Evolutionary conservation across 2,888 invertebrate species (phyloP).

Genomic region (Gryllus longicercus): DNA sequence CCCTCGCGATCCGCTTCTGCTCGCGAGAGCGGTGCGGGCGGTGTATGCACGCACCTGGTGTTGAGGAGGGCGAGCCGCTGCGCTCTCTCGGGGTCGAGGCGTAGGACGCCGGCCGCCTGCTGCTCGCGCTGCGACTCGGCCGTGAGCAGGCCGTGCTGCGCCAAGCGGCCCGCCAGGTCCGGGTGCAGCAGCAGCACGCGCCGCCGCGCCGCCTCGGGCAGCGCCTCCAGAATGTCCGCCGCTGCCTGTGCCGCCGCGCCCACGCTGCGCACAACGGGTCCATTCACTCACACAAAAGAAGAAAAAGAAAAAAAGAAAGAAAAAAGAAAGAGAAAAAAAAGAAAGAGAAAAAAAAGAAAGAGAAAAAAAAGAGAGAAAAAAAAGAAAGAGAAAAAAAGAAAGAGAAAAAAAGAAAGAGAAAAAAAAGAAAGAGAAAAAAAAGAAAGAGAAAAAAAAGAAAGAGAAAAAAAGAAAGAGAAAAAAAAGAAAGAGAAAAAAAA

Average conservation of each 20-base stretch:
- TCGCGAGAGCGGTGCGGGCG: no score
- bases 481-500: no score
- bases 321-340: no score
- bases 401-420: no score
- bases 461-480: no score
- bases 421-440: no score
- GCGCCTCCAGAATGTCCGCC: slow-evolving; percentile 54
- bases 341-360: no score
- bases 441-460: no score
- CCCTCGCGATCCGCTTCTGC: no score
- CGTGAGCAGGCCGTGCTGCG: slow-evolving; percentile 55
- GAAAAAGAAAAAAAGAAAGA: slow-evolving; percentile 20
- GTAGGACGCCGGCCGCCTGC: slow-evolving; percentile 53
- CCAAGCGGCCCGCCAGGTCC: slow-evolving; percentile 56
- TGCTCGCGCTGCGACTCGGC: slow-evolving; percentile 59
- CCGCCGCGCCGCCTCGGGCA: slow-evolving; percentile 42
- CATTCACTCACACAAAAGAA: slow-evolving; percentile 40
- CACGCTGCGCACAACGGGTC: slow-evolving; percentile 43
- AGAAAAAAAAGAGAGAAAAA: no score
- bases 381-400: no score
- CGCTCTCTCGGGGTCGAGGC: slow-evolving; percentile 55
- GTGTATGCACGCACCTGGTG: slow-evolving; percentile 41
- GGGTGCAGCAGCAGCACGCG: slow-evolving; percentile 59
- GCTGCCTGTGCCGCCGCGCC: slow-evolving; percentile 51
- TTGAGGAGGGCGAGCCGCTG: slow-evolving; percentile 51